A percentile compares a stretch with the other conserved stretches of the same genome.
Conservation (phyloP, 2,113 vertebrate genomes). For the Ameiurus melas region DNA sequence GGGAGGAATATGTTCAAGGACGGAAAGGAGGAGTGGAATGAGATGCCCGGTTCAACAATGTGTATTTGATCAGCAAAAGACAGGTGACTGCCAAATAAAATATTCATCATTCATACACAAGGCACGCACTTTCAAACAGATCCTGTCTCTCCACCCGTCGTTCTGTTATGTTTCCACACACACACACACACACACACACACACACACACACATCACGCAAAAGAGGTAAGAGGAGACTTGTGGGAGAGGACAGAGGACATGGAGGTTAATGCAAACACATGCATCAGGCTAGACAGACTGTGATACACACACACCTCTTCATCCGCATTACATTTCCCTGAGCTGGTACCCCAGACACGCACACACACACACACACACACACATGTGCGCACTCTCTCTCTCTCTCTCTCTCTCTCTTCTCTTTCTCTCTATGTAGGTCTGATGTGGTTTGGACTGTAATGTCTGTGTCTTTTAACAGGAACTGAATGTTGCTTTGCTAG, state of each 20-base stretch:
- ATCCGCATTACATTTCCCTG: conserved; percentile 29
- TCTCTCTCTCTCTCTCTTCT: background rate
- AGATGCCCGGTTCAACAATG: conserved; percentile 20
- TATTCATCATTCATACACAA: conserved; percentile 43
- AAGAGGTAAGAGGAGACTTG: conserved; percentile 47
- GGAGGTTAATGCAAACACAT: conserved; percentile 53
- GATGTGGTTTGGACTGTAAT: background rate
- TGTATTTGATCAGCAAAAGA: conserved; percentile 36
- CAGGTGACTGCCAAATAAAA: conserved; percentile 38
- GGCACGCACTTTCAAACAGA: conserved; percentile 19
- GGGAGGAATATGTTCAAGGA: conserved; percentile 9
- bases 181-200: too few species aligned
- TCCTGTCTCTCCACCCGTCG: background rate
- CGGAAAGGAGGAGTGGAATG: conserved; percentile 31
- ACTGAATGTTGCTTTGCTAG: background rate
- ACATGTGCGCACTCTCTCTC: background rate
- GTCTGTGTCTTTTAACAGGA: background rate
- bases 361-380: conserved; percentile 30
- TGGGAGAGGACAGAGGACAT: conserved; percentile 48
- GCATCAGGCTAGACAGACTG: conserved; percentile 39
- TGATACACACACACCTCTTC: conserved; percentile 23
- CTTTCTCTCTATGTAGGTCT: background rate
- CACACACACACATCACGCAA: background rate
- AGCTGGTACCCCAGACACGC: conserved; percentile 7
- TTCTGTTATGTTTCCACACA: background rate